Evolutionary conservation across 2,113 vertebrate genomes (phyloP).

Genomic region (Oophaga pumilio): DNA sequence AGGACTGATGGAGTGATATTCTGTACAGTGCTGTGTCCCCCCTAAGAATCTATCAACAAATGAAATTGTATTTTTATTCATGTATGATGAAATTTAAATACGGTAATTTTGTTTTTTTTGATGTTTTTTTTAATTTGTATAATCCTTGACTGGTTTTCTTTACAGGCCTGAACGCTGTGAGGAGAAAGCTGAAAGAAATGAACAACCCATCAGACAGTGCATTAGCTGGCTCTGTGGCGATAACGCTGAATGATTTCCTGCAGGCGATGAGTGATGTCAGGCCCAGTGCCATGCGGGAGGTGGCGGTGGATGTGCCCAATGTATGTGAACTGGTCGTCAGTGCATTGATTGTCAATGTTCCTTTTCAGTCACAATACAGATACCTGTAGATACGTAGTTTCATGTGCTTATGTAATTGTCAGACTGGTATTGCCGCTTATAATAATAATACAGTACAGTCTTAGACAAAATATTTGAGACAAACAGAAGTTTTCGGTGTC

Average conservation of each 20-base stretch:
- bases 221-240: slow-evolving; percentile 76
- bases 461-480: no score
- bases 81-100: background rate
- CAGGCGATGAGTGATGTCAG: slow-evolving; percentile 87
- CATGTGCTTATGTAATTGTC: background rate
- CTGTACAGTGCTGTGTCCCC: no score
- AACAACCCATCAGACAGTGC: slow-evolving; percentile 72
- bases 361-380: background rate
- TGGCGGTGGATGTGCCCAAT: slow-evolving; percentile 92
- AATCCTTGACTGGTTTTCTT: slow-evolving; percentile 37
- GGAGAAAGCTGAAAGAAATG: slow-evolving; percentile 72
- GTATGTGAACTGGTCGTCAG: slow-evolving; percentile 70
- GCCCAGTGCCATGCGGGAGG: slow-evolving; percentile 98
- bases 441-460: no score
- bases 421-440: background rate
- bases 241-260: slow-evolving; percentile 85
- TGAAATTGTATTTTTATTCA: no score
- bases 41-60: no score
- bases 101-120: background rate
- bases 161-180: slow-evolving; percentile 83
- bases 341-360: background rate
- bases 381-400: background rate
- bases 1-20: no score
- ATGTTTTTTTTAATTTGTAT: background rate
- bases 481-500: no score